Evolutionary conservation across 2,113 vertebrate species (phyloP).

Genomic region (Rynchops niger): DNA sequence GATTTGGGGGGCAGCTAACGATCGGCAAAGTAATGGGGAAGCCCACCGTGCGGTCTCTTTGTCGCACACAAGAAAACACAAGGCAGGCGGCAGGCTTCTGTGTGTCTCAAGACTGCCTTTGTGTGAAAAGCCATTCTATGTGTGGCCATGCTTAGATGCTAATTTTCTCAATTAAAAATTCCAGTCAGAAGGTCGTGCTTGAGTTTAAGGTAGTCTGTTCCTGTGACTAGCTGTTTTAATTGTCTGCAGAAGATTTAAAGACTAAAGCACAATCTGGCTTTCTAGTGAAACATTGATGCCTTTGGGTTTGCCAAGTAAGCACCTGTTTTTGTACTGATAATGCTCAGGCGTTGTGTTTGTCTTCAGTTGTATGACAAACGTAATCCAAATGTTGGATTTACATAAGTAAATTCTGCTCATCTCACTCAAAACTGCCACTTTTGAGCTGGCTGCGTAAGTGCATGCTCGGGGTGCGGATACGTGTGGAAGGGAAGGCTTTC

Average conservation of each 20-base stretch:
- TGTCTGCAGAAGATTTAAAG: background rate
- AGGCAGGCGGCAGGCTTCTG: background rate
- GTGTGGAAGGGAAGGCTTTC: background rate
- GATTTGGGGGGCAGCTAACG: rapidly evolving
- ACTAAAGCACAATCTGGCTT: background rate
- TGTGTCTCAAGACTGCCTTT: rapidly evolving
- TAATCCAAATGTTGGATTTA: background rate
- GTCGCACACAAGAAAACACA: rapidly evolving
- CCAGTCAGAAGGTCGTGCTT: background rate
- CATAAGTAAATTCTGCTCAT: rapidly evolving
- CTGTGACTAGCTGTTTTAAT: background rate
- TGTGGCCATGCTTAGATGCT: rapidly evolving
- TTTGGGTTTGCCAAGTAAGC: background rate
- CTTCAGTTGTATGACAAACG: background rate
- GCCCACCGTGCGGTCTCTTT: rapidly evolving
- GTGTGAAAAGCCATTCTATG: background rate
- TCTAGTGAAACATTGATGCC: background rate
- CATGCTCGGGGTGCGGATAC: background rate
- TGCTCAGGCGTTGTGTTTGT: rapidly evolving
- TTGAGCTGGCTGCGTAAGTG: background rate
- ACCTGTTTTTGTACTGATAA: rapidly evolving
- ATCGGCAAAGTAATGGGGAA: rapidly evolving
- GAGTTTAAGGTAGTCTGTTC: background rate
- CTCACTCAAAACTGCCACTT: background rate
- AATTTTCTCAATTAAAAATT: background rate